phyloP scores from a whole-genome alignment of 2,888 invertebrate genomes.

The Aplocera efformata region DNA sequence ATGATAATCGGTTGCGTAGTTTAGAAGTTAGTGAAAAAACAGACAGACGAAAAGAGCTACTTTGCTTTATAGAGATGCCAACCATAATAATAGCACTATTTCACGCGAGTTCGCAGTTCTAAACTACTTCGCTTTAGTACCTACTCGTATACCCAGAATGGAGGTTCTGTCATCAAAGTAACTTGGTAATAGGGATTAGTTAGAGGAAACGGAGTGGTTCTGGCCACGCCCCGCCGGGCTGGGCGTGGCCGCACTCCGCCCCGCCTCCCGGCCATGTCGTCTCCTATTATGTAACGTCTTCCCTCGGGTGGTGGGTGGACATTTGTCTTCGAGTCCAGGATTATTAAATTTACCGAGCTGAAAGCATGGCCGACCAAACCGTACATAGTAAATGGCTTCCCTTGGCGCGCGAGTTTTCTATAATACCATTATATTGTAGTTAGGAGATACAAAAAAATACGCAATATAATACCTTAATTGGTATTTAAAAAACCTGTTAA shows the following conservation, averaged over 20 bases:
- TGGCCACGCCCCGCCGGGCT: slow-evolving; percentile 21
- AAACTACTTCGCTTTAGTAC: slow-evolving; percentile 27
- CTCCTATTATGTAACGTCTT: slow-evolving; percentile 32
- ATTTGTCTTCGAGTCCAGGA: slow-evolving; percentile 57
- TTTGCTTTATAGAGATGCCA: slow-evolving; percentile 25
- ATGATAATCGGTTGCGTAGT: too few relatives aligned
- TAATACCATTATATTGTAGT: too few relatives aligned
- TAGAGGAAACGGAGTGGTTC: slow-evolving; percentile 17
- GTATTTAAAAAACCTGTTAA: too few relatives aligned
- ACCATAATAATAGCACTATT: slow-evolving; percentile 28
- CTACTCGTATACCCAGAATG: slow-evolving; percentile 20
- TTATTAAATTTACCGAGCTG: slow-evolving; percentile 67
- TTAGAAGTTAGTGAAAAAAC: too few relatives aligned
- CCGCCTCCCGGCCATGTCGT: slow-evolving; percentile 13
- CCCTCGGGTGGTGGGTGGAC: slow-evolving; percentile 57
- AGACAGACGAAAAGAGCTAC: slow-evolving; percentile 25
- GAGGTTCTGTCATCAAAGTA: slow-evolving; percentile 17
- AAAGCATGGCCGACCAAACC: slow-evolving; percentile 36
- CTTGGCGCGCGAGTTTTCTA: too few relatives aligned
- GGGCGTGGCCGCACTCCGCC: slow-evolving; percentile 25
- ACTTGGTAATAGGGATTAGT: slow-evolving; percentile 3
- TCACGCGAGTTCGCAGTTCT: slow-evolving; percentile 23
- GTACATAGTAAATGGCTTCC: slow-evolving; percentile 12
- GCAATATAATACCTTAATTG: too few relatives aligned
- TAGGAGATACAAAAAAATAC: too few relatives aligned